A percentile compares a stretch with the other conserved stretches of the same genome.
Evolutionary conservation across 2,888 invertebrate genomes (phyloP).

Genomic region (Drosophila quinaria): DNA sequence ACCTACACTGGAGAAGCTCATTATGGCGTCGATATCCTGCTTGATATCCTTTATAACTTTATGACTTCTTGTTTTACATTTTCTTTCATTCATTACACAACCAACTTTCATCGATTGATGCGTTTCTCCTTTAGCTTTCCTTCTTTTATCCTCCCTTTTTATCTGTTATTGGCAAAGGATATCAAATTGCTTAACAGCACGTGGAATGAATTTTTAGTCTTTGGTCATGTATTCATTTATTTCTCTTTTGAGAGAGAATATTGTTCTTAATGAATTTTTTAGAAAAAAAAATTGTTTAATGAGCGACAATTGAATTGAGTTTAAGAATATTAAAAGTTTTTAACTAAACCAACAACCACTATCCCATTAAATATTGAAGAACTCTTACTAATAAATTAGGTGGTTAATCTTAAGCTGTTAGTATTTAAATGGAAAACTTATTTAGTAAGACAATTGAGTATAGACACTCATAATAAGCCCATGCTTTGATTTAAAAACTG

Average conservation of each 20-base stretch:
- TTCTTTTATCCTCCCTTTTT: constrained; percentile 2
- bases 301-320: constrained; percentile 11
- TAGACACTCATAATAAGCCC: too few species aligned
- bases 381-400: background rate
- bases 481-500: too few species aligned
- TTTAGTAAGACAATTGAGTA: too few species aligned
- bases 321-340: background rate
- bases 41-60: constrained; percentile 59
- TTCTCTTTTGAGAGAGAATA: constrained; percentile 2
- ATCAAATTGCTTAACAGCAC: constrained; percentile 58
- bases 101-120: constrained; percentile 52
- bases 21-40: constrained; percentile 55
- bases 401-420: background rate
- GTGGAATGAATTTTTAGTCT: constrained; percentile 43
- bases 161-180: constrained; percentile 45
- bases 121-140: constrained; percentile 11
- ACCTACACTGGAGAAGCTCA: constrained; percentile 34
- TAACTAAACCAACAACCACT: background rate
- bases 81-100: constrained; percentile 38
- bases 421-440: background rate
- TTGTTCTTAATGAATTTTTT: constrained; percentile 42
- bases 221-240: constrained; percentile 17
- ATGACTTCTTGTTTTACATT: constrained; percentile 53
- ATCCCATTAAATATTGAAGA: background rate
- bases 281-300: constrained; percentile 3